These are phyloP conservation scores for Platygyra sinensis DNA, from an alignment of 64 coral and sea anemone genomes.

Conservation along the genomic window DNA sequence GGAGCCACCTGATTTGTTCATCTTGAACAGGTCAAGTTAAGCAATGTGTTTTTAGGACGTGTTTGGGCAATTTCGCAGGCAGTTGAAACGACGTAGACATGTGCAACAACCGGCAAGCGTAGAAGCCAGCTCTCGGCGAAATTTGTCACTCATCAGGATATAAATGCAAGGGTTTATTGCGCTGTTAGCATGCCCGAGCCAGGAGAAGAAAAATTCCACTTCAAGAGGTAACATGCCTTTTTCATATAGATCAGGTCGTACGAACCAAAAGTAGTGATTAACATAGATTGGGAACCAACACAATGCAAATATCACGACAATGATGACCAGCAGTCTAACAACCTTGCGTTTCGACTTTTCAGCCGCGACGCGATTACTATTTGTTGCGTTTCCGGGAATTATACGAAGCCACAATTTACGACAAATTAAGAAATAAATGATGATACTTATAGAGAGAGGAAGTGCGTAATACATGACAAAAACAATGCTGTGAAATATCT, in stretches of 20 bases:
- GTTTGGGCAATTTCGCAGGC: not conserved
- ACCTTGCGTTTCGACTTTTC: conserved; percentile 54
- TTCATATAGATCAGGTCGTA: not conserved
- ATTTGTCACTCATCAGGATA: conserved; percentile 21
- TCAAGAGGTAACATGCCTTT: not conserved
- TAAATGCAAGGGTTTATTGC: conserved; percentile 52
- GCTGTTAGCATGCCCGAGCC: not conserved
- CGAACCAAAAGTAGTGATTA: conserved; percentile 1
- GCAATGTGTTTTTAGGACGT: not conserved
- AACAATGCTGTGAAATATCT: conserved; percentile 26
- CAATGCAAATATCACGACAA: conserved; percentile 33
- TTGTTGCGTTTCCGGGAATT: not conserved
- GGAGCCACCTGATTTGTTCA: too few species aligned
- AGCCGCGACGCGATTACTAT: not conserved
- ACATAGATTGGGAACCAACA: conserved; percentile 59
- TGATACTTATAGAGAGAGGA: conserved; percentile 22
- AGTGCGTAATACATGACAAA: conserved; percentile 41
- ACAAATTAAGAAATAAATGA: conserved; percentile 3
- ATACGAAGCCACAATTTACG: not conserved
- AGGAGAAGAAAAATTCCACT: not conserved
- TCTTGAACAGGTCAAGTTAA: too few species aligned
- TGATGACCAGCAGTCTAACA: conserved; percentile 33
- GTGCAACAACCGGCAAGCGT: not conserved
- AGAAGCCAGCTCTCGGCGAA: conserved; percentile 13
- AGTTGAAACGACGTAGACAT: not conserved